These are phyloP conservation scores for Amazona guildingii DNA, from an alignment of 2,113 vertebrate species.

Conservation along the genomic window DNA sequence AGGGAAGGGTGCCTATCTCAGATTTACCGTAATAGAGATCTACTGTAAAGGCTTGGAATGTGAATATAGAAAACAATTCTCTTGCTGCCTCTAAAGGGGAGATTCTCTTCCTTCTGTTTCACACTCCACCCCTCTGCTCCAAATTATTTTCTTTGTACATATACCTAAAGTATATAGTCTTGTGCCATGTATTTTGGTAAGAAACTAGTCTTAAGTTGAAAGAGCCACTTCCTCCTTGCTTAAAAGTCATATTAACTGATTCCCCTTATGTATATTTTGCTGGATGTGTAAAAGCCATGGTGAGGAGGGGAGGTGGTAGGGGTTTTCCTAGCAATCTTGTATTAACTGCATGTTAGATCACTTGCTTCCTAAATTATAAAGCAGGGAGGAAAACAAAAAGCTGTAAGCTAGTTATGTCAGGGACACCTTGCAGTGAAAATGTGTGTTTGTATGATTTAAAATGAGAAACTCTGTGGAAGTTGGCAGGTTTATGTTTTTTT, in stretches of 20 bases:
- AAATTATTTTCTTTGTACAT: not conserved
- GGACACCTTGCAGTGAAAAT: not conserved
- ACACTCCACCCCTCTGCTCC: not conserved
- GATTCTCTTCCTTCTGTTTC: not conserved
- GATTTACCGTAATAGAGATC: not conserved
- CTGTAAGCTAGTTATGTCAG: not conserved
- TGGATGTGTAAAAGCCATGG: not conserved
- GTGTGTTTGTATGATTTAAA: not conserved
- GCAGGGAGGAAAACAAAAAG: not conserved
- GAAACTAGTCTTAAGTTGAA: not conserved
- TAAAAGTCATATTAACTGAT: not conserved
- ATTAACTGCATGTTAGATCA: not conserved
- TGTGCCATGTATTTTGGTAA: not conserved
- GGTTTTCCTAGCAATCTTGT: not conserved
- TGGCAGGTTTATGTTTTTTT: not conserved
- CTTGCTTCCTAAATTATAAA: not conserved
- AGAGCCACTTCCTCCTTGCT: not conserved
- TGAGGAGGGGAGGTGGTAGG: not conserved
- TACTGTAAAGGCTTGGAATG: not conserved
- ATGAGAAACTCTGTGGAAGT: not conserved
- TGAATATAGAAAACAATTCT: not conserved
- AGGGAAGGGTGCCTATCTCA: not conserved
- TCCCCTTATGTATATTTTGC: not conserved
- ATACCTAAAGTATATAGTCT: not conserved
- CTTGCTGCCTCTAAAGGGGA: not conserved